Evolutionary conservation across 2,797 vertebrate genomes (phyloP), one percentile per base, ranked within the genome.

Genomic region (Hypotaenidia philippensis): DNA sequence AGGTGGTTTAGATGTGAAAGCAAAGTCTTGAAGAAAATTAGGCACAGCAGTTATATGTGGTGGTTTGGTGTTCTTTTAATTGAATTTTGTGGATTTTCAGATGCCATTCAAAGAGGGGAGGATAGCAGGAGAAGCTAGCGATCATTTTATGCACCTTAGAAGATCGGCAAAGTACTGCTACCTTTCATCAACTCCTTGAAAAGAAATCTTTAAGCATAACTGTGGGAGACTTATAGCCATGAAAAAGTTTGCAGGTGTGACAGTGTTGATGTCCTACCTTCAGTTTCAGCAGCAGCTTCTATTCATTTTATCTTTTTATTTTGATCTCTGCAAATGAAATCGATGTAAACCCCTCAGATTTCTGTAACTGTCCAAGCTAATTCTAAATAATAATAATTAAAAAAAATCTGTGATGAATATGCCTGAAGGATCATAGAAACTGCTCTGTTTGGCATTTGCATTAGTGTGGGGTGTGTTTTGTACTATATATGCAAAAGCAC

Each of bases 61-160:
- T 19, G 41, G 18, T 44, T 19, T 44, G 41, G 41, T 44, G 40
- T 81, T 59, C 85, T 84, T 94, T 96, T 94, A 92, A 96, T 95
- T 89, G 93, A 95, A 93, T 94, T 70, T 91, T 44, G 26, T 69
- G 34, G 56, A 75, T 92, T 94, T 93, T 93, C 44, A 91, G 84
- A 90, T 89, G 69, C 74, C n/a, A 26, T 82, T 93, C 90, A 92
- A 86, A 82, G 50, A 8, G 2, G 59, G 34, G 29, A 89, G 49
- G 88, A 94, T 79, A 21, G 45, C 20, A 22, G 45, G 45, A 47
- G 45, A 96, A 79, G 81, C 78, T 94, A 90, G 49, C 72, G 92
- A 91, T 96, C 90, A 86, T 86, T 90, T 90, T 64, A 44, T 47
- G 76, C 34, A 63, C 10, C 22, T 80, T 74, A 38, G 17, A 81